phyloP scores from a whole-genome alignment of 2,113 vertebrate species.

The Sapayoa aenigma region DNA sequence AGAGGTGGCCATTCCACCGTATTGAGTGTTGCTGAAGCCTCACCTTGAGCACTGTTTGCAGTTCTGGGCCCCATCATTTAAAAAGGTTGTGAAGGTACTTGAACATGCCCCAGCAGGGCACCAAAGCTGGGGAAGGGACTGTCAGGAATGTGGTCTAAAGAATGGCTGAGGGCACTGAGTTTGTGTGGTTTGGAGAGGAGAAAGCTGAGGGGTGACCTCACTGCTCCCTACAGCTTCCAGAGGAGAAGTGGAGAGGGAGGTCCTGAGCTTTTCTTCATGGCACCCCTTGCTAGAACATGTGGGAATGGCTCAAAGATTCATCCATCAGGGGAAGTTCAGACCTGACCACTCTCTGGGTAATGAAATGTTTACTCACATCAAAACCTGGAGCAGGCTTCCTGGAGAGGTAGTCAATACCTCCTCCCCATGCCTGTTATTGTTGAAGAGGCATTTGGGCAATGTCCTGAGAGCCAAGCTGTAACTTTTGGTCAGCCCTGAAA shows the following conservation, averaged over 20 bases:
- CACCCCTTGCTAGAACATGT: neutral
- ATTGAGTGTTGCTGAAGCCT: neutral
- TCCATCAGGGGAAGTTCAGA: neutral
- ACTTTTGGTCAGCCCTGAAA: neutral
- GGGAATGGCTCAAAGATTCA: neutral
- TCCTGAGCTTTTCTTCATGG: neutral
- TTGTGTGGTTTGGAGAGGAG: neutral
- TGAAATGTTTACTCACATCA: too few relatives aligned
- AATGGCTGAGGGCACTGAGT: neutral
- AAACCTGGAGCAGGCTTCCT: neutral
- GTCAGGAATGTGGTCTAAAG: neutral
- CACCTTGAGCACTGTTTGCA: neutral
- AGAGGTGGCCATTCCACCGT: neutral
- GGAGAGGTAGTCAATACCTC: accelerated
- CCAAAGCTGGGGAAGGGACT: neutral
- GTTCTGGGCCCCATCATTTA: neutral
- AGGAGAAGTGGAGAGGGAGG: neutral
- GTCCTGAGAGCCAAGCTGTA: neutral
- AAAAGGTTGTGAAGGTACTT: neutral
- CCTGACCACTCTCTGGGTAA: too few relatives aligned
- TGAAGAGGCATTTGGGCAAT: neutral
- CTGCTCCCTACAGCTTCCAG: neutral
- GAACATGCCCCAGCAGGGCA: neutral
- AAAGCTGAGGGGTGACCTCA: neutral
- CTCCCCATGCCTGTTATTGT: neutral